Evolutionary conservation across 2,113 vertebrate genomes (phyloP), one percentile per base, ranked within the genome.

Genomic region (Cyanoderma ruficeps): DNA sequence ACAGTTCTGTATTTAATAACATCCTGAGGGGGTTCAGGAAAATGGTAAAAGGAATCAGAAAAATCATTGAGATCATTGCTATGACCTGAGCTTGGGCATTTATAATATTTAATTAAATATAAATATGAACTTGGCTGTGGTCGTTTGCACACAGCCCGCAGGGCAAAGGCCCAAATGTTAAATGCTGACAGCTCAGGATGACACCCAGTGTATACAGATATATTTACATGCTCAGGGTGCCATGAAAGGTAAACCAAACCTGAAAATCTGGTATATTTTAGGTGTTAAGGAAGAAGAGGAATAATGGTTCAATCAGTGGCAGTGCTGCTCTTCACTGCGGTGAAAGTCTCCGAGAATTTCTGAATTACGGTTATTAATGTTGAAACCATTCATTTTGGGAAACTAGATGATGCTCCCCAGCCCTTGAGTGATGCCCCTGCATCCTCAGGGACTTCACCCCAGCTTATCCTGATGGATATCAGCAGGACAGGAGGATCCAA

Each of bases 201-300:
- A 19, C n/a, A 22, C 12, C 13, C 37, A 23, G 1, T 2, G 18
- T 19, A 21, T 28, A 24, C 17, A 72, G 74, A 22, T 56, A 11
- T 2, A 46, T 81, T 37, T 46, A 33, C 15, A 15, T 56, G 13
- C 0, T 0, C 21, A 30, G 14, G 21, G 14, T 60, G 21, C 19
- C 39, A 52, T 24, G 64, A 28, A 33, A 16, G 35, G 13, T 18
- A 47, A 90, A 42, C 30, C 67, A 83, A 60, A 57, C 35, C 39
- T 47, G 46, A 83, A 70, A 39, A 8, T 15, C 24, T 0, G 6
- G 25, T 49, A 17, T 59, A 18, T 33, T 65, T 33, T 19, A 31
- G 16, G 31, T 49, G 1, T 44, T 50, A 39, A 53, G 63, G 59
- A 72, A 46, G 10, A 61, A 85, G 37, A 16, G 11, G 28, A 24